Base-by-base conservation (phyloP, 2,888 invertebrate genomes). In the Caenorhabditis imperialis region DNA sequence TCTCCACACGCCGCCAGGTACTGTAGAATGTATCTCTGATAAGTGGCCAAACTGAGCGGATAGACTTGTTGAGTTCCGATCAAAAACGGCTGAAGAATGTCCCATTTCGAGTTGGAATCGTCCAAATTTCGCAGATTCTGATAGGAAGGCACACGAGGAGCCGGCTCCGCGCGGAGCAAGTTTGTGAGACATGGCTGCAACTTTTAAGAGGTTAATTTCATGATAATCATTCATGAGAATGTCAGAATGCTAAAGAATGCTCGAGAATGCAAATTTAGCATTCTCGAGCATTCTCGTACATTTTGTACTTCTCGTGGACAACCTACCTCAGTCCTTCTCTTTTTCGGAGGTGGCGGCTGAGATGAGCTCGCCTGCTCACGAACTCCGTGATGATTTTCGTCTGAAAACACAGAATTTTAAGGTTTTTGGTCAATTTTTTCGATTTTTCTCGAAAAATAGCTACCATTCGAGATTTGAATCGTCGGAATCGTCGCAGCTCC, bases 1-100 rank as follows among this genome's bases (percentile, higher is more conserved):
- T 97, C 98, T 14, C 96, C 98, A 92, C 97, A 93, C 0, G 97
- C 94, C 3, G 95, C 94, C n/a, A 99, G 91, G 88, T 96, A 99
- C 82, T 95, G 92, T 27, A 98, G 90, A 85, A 97, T 95, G 2
- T 97, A 91, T 90, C 97, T 93, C 89, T 97, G 96, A 88, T 93
- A 93, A 30, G 96, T 95, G 0, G 93, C 93, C 57, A 93, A 90
- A 0, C 94, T 94, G 2, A 95, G 92, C 7, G 98, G 98, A 89
- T 93, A 93, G 12, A 86, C 81, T 87, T 94, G 93, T 81, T 95
- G 93, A 33, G 92, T 93, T 83, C 95, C 95, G 82, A 95, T 94
- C 70, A 96, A 93, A 84, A 93, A 93, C 0, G 93, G 93, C 89
- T 94, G 93, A 91, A 95, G 92, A 89, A 94, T 57, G 0, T 93